Evolutionary conservation across 2,888 invertebrate genomes (phyloP).

Genomic region (Nysson spinosus): DNA sequence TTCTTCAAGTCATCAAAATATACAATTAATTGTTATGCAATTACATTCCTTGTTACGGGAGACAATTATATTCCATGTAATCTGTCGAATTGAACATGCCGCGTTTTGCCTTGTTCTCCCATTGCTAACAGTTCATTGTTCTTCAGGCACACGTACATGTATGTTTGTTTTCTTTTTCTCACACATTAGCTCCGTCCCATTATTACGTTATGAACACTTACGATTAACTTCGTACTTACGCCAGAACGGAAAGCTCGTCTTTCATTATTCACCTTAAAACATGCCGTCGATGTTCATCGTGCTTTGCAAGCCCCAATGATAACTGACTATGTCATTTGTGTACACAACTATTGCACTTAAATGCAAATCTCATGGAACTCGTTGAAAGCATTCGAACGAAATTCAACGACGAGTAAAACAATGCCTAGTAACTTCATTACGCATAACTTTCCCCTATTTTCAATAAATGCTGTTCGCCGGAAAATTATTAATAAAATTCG

Average conservation of each 20-base stretch:
- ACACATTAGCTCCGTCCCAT: slow-evolving; percentile 38
- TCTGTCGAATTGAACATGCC: too few relatives aligned
- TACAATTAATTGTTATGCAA: too few relatives aligned
- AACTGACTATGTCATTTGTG: slow-evolving; percentile 31
- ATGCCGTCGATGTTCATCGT: not conserved
- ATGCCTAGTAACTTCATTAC: too few relatives aligned
- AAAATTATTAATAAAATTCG: too few relatives aligned
- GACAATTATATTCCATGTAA: too few relatives aligned
- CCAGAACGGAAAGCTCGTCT: slow-evolving; percentile 44
- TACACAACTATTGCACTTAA: slow-evolving; percentile 35
- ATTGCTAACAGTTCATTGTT: slow-evolving; percentile 17
- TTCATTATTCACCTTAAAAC: slow-evolving; percentile 22
- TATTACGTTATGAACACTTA: slow-evolving; percentile 56
- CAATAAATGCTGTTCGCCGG: too few relatives aligned
- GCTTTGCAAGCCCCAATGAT: slow-evolving; percentile 17
- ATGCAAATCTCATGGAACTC: slow-evolving; percentile 30
- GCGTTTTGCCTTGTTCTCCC: too few relatives aligned
- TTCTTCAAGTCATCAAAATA: too few relatives aligned
- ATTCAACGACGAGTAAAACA: too few relatives aligned
- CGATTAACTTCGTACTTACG: slow-evolving; percentile 43
- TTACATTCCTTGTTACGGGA: too few relatives aligned
- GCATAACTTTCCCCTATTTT: too few relatives aligned
- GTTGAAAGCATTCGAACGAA: slow-evolving; percentile 5
- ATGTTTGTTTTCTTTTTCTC: slow-evolving; percentile 27
- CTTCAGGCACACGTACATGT: slow-evolving; percentile 31